phyloP scores from a whole-genome alignment of 2,888 invertebrate species.

The Phaedon cochleariae region DNA sequence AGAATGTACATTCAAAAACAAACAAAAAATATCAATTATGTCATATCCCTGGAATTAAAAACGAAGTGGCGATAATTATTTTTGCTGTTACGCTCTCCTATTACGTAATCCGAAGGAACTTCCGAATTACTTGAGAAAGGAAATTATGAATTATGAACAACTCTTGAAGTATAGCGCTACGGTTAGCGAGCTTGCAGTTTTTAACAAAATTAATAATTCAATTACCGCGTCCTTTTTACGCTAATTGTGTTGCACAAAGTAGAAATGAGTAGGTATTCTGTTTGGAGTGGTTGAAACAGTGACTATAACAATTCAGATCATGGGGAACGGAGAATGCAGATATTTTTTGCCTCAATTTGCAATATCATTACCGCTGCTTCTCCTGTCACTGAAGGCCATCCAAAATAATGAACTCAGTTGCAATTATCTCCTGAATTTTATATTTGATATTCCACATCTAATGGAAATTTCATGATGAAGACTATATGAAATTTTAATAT shows the following conservation, averaged over 20 bases:
- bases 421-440: too few species aligned
- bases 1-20: neutral
- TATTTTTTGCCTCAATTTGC: too few species aligned
- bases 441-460: too few species aligned
- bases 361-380: too few species aligned
- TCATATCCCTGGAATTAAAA: constrained; percentile 15
- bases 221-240: constrained; percentile 37
- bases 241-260: constrained; percentile 23
- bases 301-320: too few species aligned
- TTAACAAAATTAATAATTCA: constrained; percentile 53
- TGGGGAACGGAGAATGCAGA: too few species aligned
- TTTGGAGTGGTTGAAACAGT: neutral
- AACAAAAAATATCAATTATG: constrained; percentile 19
- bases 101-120: constrained; percentile 29
- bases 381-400: too few species aligned
- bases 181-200: constrained; percentile 48
- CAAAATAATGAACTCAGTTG: too few species aligned
- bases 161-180: constrained; percentile 41
- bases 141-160: constrained; percentile 42
- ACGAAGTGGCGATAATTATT: constrained; percentile 30
- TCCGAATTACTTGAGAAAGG: constrained; percentile 34
- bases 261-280: neutral
- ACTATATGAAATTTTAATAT: too few species aligned
- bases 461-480: too few species aligned
- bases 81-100: constrained; percentile 20